Evolutionary conservation across 2,113 vertebrate species (phyloP), one percentile per base, ranked within the genome.

Genomic region (Aegotheles bennettii): DNA sequence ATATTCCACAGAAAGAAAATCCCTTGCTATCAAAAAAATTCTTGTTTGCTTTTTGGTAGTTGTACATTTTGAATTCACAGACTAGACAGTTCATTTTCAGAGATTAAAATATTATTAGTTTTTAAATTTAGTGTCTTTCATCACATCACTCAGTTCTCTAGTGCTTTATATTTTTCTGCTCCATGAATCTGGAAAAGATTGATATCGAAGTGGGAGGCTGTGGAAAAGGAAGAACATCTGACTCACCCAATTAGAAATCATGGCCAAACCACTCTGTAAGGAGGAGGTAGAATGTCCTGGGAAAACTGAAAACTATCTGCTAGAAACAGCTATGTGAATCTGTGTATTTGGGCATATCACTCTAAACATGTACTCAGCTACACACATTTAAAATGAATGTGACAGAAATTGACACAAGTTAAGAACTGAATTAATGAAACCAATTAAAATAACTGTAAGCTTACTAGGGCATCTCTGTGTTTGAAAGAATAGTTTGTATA

Each of bases 221-320:
- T 78, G 88, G 86, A 95, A 96, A 84, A 92, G 53, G 76, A 96
- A 94, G 94, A 93, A 94, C 93, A 87, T 96, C 86, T 96, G 96
- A 97, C 90, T 97, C 96, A 96, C 4, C 6, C 40, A 90, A 35
- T 69, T 57, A 73, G 80, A 96, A 93, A 94, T 19, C 0, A 0
- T 33, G 50, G 88, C 94, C 96, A 95, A 96, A 93, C 92, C 89
- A 53, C 91, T 78, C 76, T 76, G 76, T 48, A 79, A 75, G 73
- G 17, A 83, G 84, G 95, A 97, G 90, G 53, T 86, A 92, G 53
- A 90, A 93, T 47, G 29, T 88, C 88, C 85, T 95, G 94, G 92
- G 85, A 94, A 96, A 95, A 43, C 2, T 54, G 82, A 88, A 94
- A 93, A 63, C 40, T 51, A 75, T 38, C 60, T 70, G 14, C 40